These are phyloP conservation scores for Argyra leucocephala DNA, from an alignment of 2,888 invertebrate species.

Conservation along the genomic window DNA sequence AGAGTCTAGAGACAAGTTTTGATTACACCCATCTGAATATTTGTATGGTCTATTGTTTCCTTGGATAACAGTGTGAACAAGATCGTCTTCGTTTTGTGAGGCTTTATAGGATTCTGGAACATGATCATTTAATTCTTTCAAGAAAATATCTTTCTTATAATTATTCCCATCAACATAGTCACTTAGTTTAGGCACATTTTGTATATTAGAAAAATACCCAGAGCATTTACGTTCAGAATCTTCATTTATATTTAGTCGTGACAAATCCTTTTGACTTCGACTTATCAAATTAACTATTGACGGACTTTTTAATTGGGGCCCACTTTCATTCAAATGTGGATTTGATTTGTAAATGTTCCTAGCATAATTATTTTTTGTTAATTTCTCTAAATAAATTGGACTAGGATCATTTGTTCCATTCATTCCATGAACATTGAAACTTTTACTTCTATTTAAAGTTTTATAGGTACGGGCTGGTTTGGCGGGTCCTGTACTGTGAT, in stretches of 20 bases:
- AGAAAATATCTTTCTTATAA: constrained; percentile 56
- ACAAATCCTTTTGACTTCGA: constrained; percentile 69
- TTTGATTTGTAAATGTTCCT: constrained; percentile 61
- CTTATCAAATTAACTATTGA: constrained; percentile 78
- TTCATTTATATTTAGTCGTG: constrained; percentile 46
- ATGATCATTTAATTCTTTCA: constrained; percentile 58
- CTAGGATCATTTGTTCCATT: constrained; percentile 45
- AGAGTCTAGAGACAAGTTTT: constrained; percentile 35
- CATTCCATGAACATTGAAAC: constrained; percentile 69
- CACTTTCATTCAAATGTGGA: constrained; percentile 63
- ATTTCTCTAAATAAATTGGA: constrained; percentile 41
- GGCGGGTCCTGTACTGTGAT: constrained; percentile 51
- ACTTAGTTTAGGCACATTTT: constrained; percentile 23
- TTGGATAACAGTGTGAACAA: constrained; percentile 21
- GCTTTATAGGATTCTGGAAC: constrained; percentile 65
- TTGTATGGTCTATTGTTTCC: constrained; percentile 20
- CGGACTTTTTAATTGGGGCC: constrained; percentile 69
- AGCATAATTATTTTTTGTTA: constrained; percentile 41
- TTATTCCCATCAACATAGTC: constrained; percentile 16
- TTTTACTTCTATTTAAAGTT: constrained; percentile 69
- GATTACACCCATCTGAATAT: constrained; percentile 23
- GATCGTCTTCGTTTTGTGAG: constrained; percentile 41
- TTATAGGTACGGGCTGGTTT: constrained; percentile 69
- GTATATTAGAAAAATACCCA: constrained; percentile 21
- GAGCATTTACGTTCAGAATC: constrained; percentile 32